These are phyloP conservation scores for Botrylloides violaceus DNA, from an alignment of 23 tunicate species.

Conservation along the genomic window DNA sequence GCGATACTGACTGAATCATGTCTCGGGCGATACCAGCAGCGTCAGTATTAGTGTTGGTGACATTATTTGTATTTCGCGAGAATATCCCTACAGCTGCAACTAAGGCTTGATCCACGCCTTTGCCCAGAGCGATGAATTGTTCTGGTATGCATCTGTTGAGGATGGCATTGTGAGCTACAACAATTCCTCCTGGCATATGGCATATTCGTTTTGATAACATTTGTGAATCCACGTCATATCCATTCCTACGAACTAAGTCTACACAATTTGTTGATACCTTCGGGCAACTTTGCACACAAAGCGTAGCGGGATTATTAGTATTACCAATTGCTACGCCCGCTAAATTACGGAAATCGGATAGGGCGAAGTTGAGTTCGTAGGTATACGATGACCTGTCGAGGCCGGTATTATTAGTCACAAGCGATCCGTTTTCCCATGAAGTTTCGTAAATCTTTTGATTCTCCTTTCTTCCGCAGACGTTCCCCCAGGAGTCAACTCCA, in stretches of 20 bases:
- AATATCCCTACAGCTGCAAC: slow-evolving; percentile 6
- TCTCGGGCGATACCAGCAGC: slow-evolving; percentile 2
- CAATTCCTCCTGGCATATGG: slow-evolving; percentile 39
- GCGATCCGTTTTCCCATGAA: not conserved
- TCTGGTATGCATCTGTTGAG: slow-evolving; percentile 64
- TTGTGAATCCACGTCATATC: slow-evolving; percentile 23
- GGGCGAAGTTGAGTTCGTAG: slow-evolving; percentile 37
- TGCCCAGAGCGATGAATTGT: slow-evolving; percentile 32
- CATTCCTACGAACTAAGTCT: slow-evolving; percentile 41
- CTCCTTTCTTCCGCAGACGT: slow-evolving; percentile 57
- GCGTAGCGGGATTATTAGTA: slow-evolving; percentile 18
- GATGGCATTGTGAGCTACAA: slow-evolving; percentile 40
- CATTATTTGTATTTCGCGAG: not conserved
- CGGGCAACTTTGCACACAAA: slow-evolving; percentile 80
- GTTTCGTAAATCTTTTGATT: not conserved
- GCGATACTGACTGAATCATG: slow-evolving; percentile 18
- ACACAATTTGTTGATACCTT: slow-evolving; percentile 29
- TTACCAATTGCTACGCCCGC: not conserved
- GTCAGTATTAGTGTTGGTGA: not conserved
- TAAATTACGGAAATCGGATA: slow-evolving; percentile 31
- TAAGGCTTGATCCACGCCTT: slow-evolving; percentile 14
- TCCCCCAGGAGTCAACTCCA: slow-evolving; percentile 92
- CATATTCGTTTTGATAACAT: slow-evolving; percentile 34
- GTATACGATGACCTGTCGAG: slow-evolving; percentile 36
- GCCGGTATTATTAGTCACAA: slow-evolving; percentile 40